Evolutionary conservation across 1,140 invertebrate genomes (phyloP), one percentile per base, ranked within the genome.

Genomic region (Phymorhynchus buccinoides): DNA sequence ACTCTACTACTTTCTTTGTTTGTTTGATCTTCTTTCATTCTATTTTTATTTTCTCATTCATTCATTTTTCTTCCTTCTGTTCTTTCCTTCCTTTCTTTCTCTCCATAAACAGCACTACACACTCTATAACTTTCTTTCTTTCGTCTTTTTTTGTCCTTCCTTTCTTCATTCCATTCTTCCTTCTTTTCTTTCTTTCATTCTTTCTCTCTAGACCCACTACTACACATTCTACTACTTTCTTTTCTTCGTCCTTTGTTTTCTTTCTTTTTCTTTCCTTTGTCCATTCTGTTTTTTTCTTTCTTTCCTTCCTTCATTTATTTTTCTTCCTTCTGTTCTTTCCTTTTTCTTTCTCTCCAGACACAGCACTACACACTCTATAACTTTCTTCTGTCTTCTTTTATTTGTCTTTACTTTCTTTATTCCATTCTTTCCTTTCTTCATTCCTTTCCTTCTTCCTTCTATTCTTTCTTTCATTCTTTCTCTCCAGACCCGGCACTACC

Each of bases 311-410:
- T 52, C 2, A 2, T 52, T 52, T 52, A 0, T 52, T 52, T 52
- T 9, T 52, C 22, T 52, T 52, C 22, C 22, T 52, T 0, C 22
- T 52, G 27, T 66, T 16, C 62, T 30, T 82, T 16, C 62, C 80
- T 82, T 32, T 82, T 32, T 62, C 52, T 82, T 66, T 66, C 4
- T 82, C 37, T 82, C n/a, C n/a, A n/a, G n/a, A n/a, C n/a, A n/a
- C n/a, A n/a, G 30, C 30, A 22, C 62, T 37, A 14, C n/a, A n/a
- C n/a, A n/a, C n/a, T n/a, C n/a, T 68, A 4, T 37, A 56, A 16
- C 35, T 32, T 22, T 66, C 30, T 66, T 66, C 30, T 66, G 16
- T 66, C 30, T 16, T 16, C 30, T 66, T 66, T 27, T 73, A 14
- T 73, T 18, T 52, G 2, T 73, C 56, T 27, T 32, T 12, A 0